Evolutionary conservation across 1,140 invertebrate species (phyloP), one percentile per base, ranked within the genome.

Genomic region (Drosophila sproati): DNA sequence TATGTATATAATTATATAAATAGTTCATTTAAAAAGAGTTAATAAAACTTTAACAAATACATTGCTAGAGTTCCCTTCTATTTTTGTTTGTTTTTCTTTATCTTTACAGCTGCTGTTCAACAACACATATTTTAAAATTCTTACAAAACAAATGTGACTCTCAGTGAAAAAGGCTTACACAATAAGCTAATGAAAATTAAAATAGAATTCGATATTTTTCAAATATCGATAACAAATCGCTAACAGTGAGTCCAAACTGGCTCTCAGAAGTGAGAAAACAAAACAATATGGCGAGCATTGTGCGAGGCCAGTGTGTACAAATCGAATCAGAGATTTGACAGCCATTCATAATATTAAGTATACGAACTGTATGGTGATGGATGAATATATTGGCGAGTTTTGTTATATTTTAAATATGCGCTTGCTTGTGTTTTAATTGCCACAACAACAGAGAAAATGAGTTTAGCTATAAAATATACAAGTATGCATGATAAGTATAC

Each of bases 31-130:
- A 57, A 57, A 60, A 60, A 48, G 43, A 51, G 34, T 59, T 67
- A 45, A 82, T 63, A 69, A 86, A 77, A 43, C 56, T 51, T 66
- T 75, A 45, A 85, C 61, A 83, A 77, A 82, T 82, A 82, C 77
- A 83, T 76, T 50, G 70, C 57, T 69, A 62, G 60, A 39, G 59
- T 61, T 61, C 29, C 34, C 5, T 1, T 12, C 12, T 41, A 20
- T n/a, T 66, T 39, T 51, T 62, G 35, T 5, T 51, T 45, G 2
- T 47, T n/a, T 28, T 48, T 66, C 37, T 59, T 73, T 75, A 72
- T 82, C 70, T 90, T 91, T 73, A 73, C 72, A 79, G 72, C 85
- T 89, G 85, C 81, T 89, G 85, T 89, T 89, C 85, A 89, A 89
- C 86, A 89, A 83, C 57, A 73, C 57, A 51, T 64, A 39, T 12